Evolutionary conservation across 2,888 invertebrate genomes (phyloP), one percentile per base, ranked within the genome.

Genomic region (Halictus quadricinctus): DNA sequence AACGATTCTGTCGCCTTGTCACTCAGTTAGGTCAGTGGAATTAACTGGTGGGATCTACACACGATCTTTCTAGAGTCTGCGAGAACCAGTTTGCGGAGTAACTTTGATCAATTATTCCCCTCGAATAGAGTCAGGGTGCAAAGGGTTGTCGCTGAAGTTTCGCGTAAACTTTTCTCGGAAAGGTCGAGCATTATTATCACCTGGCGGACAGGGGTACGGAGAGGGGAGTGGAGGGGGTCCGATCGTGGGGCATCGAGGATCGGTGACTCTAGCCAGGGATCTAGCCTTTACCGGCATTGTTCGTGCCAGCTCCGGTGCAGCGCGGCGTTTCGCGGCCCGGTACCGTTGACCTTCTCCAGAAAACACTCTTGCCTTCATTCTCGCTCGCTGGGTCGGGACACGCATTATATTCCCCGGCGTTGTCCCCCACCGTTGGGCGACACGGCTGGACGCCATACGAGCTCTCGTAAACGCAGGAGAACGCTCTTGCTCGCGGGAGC

Each of bases 261-360:
- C 13, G 25, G 25, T 6, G 54, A 54, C 10, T 54, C n/a, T 50
- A 50, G 50, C 10, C 10, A 25, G n/a, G 25, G 5, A 18, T 36
- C 46, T 73, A 83, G 78, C 81, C 81, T 80, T 73, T 79, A 85
- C 88, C 88, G 77, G 80, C 83, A 84, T 88, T 88, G 82, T 83
- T 87, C 89, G 29, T 25, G 83, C 76, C 88, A 84, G 79, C 81
- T 80, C 85, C 85, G 84, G 18, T 8, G n/a, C 58, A 12, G 4
- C 15, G 60, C 60, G 60, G 25, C 85, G 79, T 79, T 81, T 81
- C 85, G 84, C 84, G 83, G 83, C 85, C 76, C 83, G 90, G 87
- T 90, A 90, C 91, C 83, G 91, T 91, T 90, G 90, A 91, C 90
- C 91, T 91, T 91, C 90, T 87, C 84, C 88, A 84, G 91, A 91